Conservation (phyloP, 1,140 invertebrate species). For the Polyergus mexicanus region DNA sequence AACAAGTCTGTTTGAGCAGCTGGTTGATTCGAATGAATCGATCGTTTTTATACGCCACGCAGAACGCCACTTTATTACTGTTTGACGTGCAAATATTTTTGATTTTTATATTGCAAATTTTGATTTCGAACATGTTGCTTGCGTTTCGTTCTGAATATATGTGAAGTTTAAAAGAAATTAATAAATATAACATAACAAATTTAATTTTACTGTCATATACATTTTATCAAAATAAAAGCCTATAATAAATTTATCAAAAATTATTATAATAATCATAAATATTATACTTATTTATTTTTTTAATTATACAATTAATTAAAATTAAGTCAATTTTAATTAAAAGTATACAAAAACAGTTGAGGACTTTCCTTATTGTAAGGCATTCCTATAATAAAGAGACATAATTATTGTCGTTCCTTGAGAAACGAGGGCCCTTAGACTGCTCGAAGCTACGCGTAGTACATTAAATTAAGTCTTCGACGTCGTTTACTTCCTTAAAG, state of each 20-base stretch:
- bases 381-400: conserved; percentile 43
- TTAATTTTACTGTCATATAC: background rate
- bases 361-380: conserved; percentile 17
- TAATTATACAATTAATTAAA: background rate
- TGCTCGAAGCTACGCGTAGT: conserved; percentile 43
- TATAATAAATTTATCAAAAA: background rate
- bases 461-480: conserved; percentile 40
- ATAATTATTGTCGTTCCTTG: conserved; percentile 52
- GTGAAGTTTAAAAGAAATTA: background rate
- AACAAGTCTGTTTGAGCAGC: conserved; percentile 36
- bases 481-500: conserved; percentile 43
- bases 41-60: conserved; percentile 18
- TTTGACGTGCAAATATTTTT: conserved; percentile 32
- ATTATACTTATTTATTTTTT: background rate
- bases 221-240: background rate
- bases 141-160: background rate
- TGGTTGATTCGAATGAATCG: conserved; percentile 44
- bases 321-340: background rate
- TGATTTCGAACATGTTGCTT: background rate
- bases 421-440: conserved; percentile 40
- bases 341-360: conserved; percentile 22
- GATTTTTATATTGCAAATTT: conserved; percentile 20
- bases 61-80: conserved; percentile 30
- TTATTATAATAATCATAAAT: conserved; percentile 1
- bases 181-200: background rate